Conservation (phyloP, 2,888 invertebrate species). For the Tetrapedia diversipes region DNA sequence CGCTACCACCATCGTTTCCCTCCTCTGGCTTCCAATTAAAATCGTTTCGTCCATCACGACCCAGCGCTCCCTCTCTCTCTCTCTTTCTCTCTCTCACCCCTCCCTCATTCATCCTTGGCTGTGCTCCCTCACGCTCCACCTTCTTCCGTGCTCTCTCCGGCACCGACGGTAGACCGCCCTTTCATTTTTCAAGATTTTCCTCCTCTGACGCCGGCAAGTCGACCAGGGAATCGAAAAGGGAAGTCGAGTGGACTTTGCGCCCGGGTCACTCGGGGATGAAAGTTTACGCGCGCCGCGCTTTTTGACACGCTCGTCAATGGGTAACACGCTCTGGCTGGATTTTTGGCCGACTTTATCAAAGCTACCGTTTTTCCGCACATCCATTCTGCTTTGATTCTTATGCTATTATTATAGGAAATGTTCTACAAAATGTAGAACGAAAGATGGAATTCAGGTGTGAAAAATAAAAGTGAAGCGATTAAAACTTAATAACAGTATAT, state of each 20-base stretch:
- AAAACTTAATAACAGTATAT: too few relatives aligned
- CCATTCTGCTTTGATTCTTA: too few relatives aligned
- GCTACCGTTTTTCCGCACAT: too few relatives aligned
- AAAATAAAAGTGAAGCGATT: too few relatives aligned
- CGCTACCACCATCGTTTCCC: slow-evolving; percentile 42
- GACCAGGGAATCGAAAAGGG: slow-evolving; percentile 42
- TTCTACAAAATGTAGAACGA: too few relatives aligned
- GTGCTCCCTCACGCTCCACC: too few relatives aligned
- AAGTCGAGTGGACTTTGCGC: slow-evolving; percentile 48
- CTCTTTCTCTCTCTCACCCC: background rate
- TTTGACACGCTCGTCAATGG: slow-evolving; percentile 2
- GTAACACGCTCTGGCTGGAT: too few relatives aligned
- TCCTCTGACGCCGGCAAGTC: slow-evolving; percentile 57
- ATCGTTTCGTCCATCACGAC: slow-evolving; percentile 66
- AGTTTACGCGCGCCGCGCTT: slow-evolving; percentile 42
- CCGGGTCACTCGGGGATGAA: slow-evolving; percentile 59
- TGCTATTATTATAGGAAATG: too few relatives aligned
- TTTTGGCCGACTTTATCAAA: too few relatives aligned
- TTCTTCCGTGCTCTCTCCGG: background rate
- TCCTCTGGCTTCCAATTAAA: slow-evolving; percentile 70
- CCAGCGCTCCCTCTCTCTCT: slow-evolving; percentile 4
- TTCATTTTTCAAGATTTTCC: slow-evolving; percentile 75
- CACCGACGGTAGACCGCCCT: slow-evolving; percentile 34
- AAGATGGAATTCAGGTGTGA: too few relatives aligned
- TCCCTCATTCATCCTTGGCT: background rate